Conservation (phyloP, 1,140 invertebrate species). For the Drosophila pseudoananassae region DNA sequence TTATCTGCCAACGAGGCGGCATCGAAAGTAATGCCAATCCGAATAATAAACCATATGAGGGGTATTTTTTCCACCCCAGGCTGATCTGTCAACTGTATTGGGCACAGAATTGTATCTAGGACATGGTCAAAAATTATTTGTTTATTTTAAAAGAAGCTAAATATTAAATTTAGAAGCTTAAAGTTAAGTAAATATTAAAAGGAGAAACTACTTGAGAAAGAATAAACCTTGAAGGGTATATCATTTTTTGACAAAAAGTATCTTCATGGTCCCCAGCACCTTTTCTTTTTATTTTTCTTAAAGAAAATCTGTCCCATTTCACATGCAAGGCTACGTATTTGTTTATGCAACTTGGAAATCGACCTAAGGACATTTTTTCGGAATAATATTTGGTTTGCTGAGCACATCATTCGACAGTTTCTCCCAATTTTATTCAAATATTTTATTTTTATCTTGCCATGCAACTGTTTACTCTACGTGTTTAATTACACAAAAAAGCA, state of each 20-base stretch:
- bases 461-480: not conserved
- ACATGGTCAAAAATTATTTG: not conserved
- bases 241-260: too few species aligned
- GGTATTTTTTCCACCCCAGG: constrained; percentile 7
- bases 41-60: constrained; percentile 67
- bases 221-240: not conserved
- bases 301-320: not conserved
- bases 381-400: not conserved
- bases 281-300: too few species aligned
- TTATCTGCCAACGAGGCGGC: constrained; percentile 48
- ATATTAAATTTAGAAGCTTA: not conserved
- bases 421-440: not conserved
- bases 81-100: not conserved
- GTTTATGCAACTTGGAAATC: not conserved
- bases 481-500: constrained; percentile 1
- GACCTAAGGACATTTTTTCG: not conserved
- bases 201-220: too few species aligned
- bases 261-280: too few species aligned
- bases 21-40: constrained; percentile 69
- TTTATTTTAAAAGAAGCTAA: not conserved
- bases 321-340: not conserved
- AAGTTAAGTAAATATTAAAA: too few species aligned
- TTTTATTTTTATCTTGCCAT: not conserved
- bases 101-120: not conserved
- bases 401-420: not conserved